Conservation (phyloP, 2,797 vertebrate genomes). For the Chanos chanos region DNA sequence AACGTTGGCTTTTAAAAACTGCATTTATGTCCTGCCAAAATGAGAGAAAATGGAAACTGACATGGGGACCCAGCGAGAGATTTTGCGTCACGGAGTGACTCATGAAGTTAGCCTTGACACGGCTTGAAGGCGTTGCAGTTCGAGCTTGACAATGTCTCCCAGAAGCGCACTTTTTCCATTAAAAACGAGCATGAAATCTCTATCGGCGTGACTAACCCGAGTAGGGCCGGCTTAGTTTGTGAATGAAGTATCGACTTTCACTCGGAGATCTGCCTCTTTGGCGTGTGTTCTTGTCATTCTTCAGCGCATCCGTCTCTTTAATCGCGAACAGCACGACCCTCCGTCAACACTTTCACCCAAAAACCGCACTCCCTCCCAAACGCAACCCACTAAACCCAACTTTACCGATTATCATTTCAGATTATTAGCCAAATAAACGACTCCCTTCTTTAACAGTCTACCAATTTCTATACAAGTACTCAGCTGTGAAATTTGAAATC, state of each 20-base stretch:
- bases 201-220: constrained; percentile 34
- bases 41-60: not conserved
- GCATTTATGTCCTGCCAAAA: not conserved
- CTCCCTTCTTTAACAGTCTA: constrained; percentile 52
- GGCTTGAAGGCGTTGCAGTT: not conserved
- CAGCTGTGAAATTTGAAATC: constrained; percentile 81
- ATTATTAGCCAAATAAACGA: constrained; percentile 67
- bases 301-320: constrained; percentile 52
- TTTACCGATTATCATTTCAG: too few relatives aligned
- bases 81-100: constrained; percentile 5
- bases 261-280: constrained; percentile 42
- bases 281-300: constrained; percentile 66
- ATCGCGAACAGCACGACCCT: constrained; percentile 42
- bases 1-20: not conserved
- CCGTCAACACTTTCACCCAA: constrained; percentile 37
- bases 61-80: not conserved
- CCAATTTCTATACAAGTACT: constrained; percentile 73
- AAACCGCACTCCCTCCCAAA: constrained; percentile 34
- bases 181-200: constrained; percentile 16
- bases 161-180: constrained; percentile 10
- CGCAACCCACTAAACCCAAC: constrained; percentile 48
- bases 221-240: constrained; percentile 53
- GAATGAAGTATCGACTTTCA: constrained; percentile 59
- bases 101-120: not conserved
- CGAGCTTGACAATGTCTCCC: constrained; percentile 12